Base-by-base conservation (phyloP, 2,888 invertebrate species). In the Amiota communis region DNA sequence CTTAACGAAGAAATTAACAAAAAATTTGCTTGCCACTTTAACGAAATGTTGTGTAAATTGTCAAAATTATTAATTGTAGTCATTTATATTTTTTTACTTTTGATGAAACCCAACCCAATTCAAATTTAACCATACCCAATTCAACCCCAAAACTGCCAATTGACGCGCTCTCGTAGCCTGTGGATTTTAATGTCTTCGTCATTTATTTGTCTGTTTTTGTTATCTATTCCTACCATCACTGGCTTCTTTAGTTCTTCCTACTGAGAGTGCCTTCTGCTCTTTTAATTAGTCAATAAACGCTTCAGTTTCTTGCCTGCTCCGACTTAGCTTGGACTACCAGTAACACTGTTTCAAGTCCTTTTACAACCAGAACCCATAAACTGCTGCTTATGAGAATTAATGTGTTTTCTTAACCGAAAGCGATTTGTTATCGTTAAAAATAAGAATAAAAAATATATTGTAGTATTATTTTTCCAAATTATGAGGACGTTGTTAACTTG, bases 51-150 rank as follows among this genome's bases (percentile, higher is more conserved):
- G 81, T 84, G 85, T 80, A 81, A 86, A 87, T 85, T 83, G 82
- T 86, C 87, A 80, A 82, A 85, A 84, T 86, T 87, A 87, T 87
- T 87, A 87, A 87, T 81, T 84, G 86, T 77, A 78, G 75, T 75
- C 82, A 83, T 85, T 81, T 23, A 36, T 46, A 17, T 51, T 11
- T 46, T 49, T 51, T 36, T 12, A 15, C 17, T 47, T 11, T 64
- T 46, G 12, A 23, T 36, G 13, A n/a, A 57, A 23, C 13, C 47
- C 71, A 15, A 47, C n/a, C 17, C 59, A 59, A 48, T 49, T 17
- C 36, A 36, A 36, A 36, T 56, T 59, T 23, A 12, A n/a, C 59
- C 67, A 70, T 59, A 53, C 70, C 56, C 36, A 49, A 9, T 48
- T 53, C 20, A 67, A 15, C 13, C 57, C 65, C 49, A 65, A 57